Conservation (phyloP, 1,140 invertebrate genomes). For the Zaprionus vittiger region DNA sequence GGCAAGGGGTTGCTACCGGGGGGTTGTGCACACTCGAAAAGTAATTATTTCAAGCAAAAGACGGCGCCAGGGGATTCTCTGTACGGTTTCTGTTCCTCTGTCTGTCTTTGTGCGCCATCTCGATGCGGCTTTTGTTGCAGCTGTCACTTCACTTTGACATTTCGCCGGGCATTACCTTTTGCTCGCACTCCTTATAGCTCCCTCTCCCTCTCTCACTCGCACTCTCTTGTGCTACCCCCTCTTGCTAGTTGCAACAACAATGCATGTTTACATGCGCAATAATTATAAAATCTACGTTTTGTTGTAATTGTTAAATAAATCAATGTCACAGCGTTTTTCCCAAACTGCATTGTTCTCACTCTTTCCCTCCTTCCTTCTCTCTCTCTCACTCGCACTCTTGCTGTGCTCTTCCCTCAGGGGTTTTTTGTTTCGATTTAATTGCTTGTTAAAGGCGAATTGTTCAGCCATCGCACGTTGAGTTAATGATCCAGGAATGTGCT, state of each 20-base stretch:
- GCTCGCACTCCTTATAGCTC: not conserved
- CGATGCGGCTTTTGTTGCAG: conserved; percentile 58
- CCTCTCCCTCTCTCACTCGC: not conserved
- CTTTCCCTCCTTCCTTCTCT: conserved; percentile 1
- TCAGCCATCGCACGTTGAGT: conserved; percentile 70
- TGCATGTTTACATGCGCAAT: conserved; percentile 80
- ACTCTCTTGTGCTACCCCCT: not conserved
- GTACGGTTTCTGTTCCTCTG: not conserved
- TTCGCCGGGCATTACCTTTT: conserved; percentile 59
- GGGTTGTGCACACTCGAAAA: conserved; percentile 69
- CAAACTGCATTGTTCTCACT: conserved; percentile 43
- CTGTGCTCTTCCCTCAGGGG: conserved; percentile 16
- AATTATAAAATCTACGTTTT: conserved; percentile 81
- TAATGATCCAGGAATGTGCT: conserved; percentile 80
- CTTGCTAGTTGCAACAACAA: conserved; percentile 19
- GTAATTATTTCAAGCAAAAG: conserved; percentile 82
- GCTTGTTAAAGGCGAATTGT: conserved; percentile 81
- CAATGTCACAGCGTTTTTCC: conserved; percentile 67
- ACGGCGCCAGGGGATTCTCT: conserved; percentile 57
- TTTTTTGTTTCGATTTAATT: conserved; percentile 82
- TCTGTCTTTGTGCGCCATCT: conserved; percentile 29
- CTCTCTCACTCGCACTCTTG: not conserved
- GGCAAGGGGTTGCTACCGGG: conserved; percentile 27
- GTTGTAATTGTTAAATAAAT: conserved; percentile 80
- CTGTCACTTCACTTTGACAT: conserved; percentile 74